Conservation (phyloP, 2,113 vertebrate genomes). For the Pseudopodoces humilis region DNA sequence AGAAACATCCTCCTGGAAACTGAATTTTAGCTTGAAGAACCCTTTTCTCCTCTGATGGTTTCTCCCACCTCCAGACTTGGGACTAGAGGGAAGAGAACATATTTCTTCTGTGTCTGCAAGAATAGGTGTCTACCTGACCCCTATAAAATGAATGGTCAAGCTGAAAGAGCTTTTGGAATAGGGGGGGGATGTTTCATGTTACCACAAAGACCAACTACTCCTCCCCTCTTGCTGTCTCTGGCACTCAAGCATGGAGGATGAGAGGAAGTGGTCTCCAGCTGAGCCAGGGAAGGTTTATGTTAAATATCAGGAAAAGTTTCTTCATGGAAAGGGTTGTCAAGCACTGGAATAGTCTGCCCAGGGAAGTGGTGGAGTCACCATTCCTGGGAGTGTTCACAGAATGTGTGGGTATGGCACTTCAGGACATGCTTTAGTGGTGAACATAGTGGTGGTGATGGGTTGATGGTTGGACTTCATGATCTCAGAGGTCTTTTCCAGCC, state of each 20-base stretch:
- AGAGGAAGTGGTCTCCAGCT: background rate
- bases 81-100: background rate
- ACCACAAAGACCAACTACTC: background rate
- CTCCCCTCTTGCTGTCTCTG: background rate
- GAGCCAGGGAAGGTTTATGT: background rate
- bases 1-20: background rate
- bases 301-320: background rate
- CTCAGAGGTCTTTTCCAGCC: background rate
- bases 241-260: background rate
- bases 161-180: background rate
- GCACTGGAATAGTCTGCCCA: background rate
- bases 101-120: background rate
- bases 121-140: background rate
- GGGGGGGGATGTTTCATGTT: background rate
- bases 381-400: background rate
- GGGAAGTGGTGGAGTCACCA: background rate
- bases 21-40: background rate
- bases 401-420: background rate
- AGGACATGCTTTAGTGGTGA: background rate
- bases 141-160: background rate
- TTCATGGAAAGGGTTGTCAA: background rate
- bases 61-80: background rate
- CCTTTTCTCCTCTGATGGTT: background rate
- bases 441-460: background rate
- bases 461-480: background rate